Conservation (phyloP, 2,888 invertebrate species). For the Leptinotarsa juncta region DNA sequence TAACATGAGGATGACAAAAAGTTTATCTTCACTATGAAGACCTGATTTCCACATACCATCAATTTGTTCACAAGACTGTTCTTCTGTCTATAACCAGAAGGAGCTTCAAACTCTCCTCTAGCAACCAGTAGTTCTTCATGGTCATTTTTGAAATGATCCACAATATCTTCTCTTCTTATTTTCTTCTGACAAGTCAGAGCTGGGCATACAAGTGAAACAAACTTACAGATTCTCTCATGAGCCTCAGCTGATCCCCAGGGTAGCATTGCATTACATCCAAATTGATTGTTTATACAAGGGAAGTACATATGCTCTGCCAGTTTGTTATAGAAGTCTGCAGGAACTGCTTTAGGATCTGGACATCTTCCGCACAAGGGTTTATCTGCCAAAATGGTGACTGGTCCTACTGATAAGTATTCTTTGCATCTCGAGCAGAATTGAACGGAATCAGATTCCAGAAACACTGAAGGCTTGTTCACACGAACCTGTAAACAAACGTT, state of each 20-base stretch:
- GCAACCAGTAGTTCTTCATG: neutral
- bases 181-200: neutral
- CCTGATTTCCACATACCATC: neutral
- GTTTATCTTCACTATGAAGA: constrained; percentile 7
- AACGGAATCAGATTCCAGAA: neutral
- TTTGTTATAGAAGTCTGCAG: constrained; percentile 3
- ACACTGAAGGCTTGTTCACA: neutral
- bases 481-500: neutral
- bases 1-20: neutral
- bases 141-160: constrained; percentile 3
- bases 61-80: neutral
- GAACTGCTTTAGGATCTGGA: neutral
- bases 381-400: neutral
- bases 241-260: constrained; percentile 9
- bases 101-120: neutral
- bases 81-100: neutral
- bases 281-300: constrained; percentile 12
- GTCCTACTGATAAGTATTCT: constrained; percentile 20
- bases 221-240: constrained; percentile 17
- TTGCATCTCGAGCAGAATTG: neutral
- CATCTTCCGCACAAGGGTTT: constrained; percentile 19
- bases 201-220: neutral
- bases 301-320: constrained; percentile 16
- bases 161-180: neutral
- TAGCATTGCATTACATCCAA: constrained; percentile 16